Base-by-base conservation (phyloP, 2,888 invertebrate species). In the Ecliptopera silaceata region DNA sequence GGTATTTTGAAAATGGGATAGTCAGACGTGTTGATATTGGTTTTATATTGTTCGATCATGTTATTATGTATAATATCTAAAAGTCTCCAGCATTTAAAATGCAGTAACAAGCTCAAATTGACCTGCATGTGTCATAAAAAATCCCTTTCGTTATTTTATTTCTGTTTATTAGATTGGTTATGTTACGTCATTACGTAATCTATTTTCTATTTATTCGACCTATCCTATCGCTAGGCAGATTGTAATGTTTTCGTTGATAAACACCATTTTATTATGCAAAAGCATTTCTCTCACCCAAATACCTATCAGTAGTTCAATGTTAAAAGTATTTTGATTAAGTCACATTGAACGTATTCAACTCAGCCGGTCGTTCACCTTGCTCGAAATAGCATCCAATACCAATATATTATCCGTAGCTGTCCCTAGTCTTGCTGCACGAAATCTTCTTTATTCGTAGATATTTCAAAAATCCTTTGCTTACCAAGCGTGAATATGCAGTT, bases 301-400 rank as follows among this genome's bases (percentile, higher is more conserved):
- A 49, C 20, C n/a, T n/a, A n/a, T n/a, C 38, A 55, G 26, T 51
- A 65, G 65, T 60, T 61, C 61, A 69, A 66, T 67, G 61, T 51
- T 41, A 60, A 64, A 65, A 55, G 45, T 34, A 41, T 47, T 58
- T 62, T 61, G 56, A 59, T 61, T 57, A 52, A 64, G 63, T 63
- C 61, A 58, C 57, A 59, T 64, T 57, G 51, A 49, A 44, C 46
- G 57, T 61, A 50, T 54, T 46, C 47, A 43, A 47, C 49, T 31
- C 46, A 34, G 32, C 20, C 60, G 68, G 66, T 65, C 67, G 59
- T 67, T 69, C 60, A 69, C 64, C 66, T 52, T 52, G 47, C 65
- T 62, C 57, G 47, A 69, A 69, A 69, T 69, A 69, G 68, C 61
- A 49, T 55, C 18, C 58, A 53, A 59, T 63, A 50, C 61, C 58